phyloP scores from a whole-genome alignment of 2,113 vertebrate species.

The Ailuropoda melanoleuca region DNA sequence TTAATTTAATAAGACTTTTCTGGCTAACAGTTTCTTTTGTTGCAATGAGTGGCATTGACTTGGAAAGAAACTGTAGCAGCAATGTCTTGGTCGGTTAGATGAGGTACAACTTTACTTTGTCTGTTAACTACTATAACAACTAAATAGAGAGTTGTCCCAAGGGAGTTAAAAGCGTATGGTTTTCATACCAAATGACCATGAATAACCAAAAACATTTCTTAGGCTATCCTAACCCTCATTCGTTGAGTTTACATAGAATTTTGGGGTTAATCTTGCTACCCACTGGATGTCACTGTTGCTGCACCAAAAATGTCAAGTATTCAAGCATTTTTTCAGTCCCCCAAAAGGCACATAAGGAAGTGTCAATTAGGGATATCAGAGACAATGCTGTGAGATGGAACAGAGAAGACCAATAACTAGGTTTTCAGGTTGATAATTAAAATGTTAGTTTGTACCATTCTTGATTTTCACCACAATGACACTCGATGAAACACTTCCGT shows the following conservation, averaged over 20 bases:
- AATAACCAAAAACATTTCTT: conserved; percentile 23
- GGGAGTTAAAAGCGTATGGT: conserved; percentile 17
- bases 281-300: conserved; percentile 88
- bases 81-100: conserved; percentile 14
- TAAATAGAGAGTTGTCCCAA: conserved; percentile 27
- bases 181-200: conserved; percentile 9
- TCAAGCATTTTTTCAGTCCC: conserved; percentile 66
- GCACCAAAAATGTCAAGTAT: conserved; percentile 73
- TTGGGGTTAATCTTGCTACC: conserved; percentile 84
- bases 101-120: background rate
- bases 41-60: background rate
- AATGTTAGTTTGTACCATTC: conserved; percentile 58
- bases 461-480: conserved; percentile 65
- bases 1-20: conserved; percentile 5
- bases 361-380: conserved; percentile 57
- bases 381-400: conserved; percentile 49
- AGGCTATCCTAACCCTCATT: conserved; percentile 39
- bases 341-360: conserved; percentile 68
- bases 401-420: conserved; percentile 57
- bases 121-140: conserved; percentile 12
- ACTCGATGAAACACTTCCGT: conserved; percentile 59
- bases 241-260: conserved; percentile 62
- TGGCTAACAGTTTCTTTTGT: background rate
- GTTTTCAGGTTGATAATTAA: conserved; percentile 64
- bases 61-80: conserved; percentile 14